Evolutionary conservation across 2,888 invertebrate species (phyloP).

Genomic region (Branchipolynoe longqiensis): DNA sequence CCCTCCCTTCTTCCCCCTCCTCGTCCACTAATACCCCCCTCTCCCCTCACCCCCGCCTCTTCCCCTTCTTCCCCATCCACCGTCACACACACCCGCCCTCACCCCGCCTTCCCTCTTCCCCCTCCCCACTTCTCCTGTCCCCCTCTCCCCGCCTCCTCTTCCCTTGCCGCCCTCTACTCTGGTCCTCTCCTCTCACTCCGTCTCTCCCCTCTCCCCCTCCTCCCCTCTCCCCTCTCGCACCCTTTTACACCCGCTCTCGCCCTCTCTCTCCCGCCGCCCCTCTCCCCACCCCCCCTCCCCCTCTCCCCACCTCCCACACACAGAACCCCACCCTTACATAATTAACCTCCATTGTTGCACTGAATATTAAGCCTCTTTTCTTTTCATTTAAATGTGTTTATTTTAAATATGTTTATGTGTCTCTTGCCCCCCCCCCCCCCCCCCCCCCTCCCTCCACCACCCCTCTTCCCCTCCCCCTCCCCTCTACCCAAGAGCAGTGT

Average conservation of each 20-base stretch:
- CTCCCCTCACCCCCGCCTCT: no score
- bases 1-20: no score
- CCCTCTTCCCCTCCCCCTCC: background rate
- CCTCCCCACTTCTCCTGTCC: background rate
- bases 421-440: background rate
- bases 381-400: background rate
- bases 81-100: no score
- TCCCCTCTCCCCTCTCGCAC: background rate
- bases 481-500: no score
- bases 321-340: background rate
- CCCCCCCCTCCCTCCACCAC: background rate
- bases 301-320: background rate
- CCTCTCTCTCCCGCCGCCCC: background rate
- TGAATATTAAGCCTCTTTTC: background rate
- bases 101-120: no score
- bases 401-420: background rate
- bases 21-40: no score
- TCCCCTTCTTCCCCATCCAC: no score
- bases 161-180: background rate
- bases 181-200: background rate
- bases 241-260: background rate
- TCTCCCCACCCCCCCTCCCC: background rate
- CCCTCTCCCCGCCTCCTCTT: background rate
- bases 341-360: background rate
- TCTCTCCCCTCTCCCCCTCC: background rate